phyloP scores from a whole-genome alignment of 1,140 invertebrate genomes.

The Venustaconcha ellipsiformis region DNA sequence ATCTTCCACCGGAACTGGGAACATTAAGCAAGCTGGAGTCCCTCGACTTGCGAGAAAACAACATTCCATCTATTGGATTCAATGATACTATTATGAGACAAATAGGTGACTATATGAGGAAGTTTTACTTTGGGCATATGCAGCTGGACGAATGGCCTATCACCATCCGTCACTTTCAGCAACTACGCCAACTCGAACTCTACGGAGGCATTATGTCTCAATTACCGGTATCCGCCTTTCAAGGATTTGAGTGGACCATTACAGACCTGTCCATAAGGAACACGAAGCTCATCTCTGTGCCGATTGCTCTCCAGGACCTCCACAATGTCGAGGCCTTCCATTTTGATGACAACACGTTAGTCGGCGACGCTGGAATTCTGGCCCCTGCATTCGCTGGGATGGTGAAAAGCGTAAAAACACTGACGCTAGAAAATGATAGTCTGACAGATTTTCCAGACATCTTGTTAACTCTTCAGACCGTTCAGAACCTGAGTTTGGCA shows the following conservation, averaged over 20 bases:
- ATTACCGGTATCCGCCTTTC: slow-evolving; percentile 17
- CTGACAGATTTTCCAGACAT: slow-evolving; percentile 21
- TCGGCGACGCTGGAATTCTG: slow-evolving; percentile 22
- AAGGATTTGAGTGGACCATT: slow-evolving; percentile 20
- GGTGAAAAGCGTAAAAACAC: neutral
- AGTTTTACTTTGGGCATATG: slow-evolving; percentile 18
- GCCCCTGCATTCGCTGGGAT: slow-evolving; percentile 27
- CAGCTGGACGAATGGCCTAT: slow-evolving; percentile 10
- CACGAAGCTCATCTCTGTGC: slow-evolving; percentile 19
- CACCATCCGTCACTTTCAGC: slow-evolving; percentile 10
- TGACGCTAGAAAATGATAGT: slow-evolving; percentile 24
- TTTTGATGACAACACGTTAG: slow-evolving; percentile 22
- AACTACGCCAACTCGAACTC: slow-evolving; percentile 10
- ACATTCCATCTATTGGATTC: slow-evolving; percentile 5
- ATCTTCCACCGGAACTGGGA: neutral
- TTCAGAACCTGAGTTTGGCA: slow-evolving; percentile 25
- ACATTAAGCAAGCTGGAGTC: neutral
- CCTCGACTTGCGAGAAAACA: slow-evolving; percentile 17
- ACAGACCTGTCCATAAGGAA: slow-evolving; percentile 14
- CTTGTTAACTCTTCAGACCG: slow-evolving; percentile 4
- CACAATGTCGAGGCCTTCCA: slow-evolving; percentile 14
- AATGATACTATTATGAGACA: slow-evolving; percentile 17
- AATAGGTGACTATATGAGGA: slow-evolving; percentile 14
- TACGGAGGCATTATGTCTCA: slow-evolving; percentile 21
- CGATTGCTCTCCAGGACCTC: slow-evolving; percentile 19